Conservation (phyloP, 2,113 vertebrate species). For the Mobula birostris region DNA sequence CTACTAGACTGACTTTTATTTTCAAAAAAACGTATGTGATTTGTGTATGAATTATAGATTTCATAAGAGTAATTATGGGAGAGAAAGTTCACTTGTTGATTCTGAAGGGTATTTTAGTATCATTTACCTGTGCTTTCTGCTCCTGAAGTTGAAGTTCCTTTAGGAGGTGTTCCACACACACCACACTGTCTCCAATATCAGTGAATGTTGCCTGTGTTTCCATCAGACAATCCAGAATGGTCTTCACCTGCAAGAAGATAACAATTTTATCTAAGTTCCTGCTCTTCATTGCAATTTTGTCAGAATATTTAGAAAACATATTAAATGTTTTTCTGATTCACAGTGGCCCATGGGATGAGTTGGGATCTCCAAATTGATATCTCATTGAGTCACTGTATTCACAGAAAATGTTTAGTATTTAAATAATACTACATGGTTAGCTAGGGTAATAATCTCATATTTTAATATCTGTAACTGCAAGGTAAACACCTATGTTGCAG, state of each 20-base stretch:
- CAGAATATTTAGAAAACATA: neutral
- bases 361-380: neutral
- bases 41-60: neutral
- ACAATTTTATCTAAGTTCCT: neutral
- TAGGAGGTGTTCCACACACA: conserved; percentile 69
- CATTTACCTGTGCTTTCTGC: conserved; percentile 72
- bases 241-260: conserved; percentile 65
- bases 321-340: neutral
- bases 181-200: conserved; percentile 66
- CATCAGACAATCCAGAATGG: conserved; percentile 65
- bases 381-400: neutral
- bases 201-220: conserved; percentile 61
- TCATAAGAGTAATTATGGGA: neutral
- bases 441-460: neutral
- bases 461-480: neutral
- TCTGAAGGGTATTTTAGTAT: neutral
- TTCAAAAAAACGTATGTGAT: neutral
- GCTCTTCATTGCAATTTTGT: neutral
- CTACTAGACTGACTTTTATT: no score
- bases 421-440: neutral
- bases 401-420: neutral
- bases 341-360: neutral
- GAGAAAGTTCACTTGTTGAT: neutral
- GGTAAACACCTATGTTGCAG: neutral
- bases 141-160: conserved; percentile 71